A percentile compares a stretch with the other conserved stretches of the same genome.
These are phyloP conservation scores for Ctenochaetus hawaiiensis DNA, from an alignment of 2,797 vertebrate species.

Conservation along the genomic window DNA sequence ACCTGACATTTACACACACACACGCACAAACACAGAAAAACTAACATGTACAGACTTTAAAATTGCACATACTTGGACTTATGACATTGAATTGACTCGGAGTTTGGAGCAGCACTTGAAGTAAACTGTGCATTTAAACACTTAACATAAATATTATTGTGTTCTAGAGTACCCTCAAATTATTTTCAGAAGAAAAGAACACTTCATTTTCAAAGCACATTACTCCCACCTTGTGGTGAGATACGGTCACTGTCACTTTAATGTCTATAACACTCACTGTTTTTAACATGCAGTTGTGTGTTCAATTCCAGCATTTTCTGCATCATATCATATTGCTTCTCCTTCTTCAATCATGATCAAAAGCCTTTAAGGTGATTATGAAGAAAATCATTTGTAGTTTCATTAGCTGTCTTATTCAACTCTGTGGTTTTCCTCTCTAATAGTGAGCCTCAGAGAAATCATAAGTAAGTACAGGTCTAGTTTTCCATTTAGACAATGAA, in stretches of 20 bases:
- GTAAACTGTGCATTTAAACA: slow-evolving; percentile 36
- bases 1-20: slow-evolving; percentile 17
- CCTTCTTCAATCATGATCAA: background rate
- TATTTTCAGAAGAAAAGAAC: background rate
- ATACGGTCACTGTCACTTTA: slow-evolving; percentile 26
- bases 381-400: background rate
- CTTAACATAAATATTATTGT: slow-evolving; percentile 39
- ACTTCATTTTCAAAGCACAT: slow-evolving; percentile 24
- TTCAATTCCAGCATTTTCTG: slow-evolving; percentile 9
- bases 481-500: background rate
- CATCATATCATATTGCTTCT: background rate
- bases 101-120: slow-evolving; percentile 22
- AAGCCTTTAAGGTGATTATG: background rate
- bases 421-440: slow-evolving; percentile 39
- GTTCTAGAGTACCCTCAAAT: background rate
- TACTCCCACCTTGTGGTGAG: slow-evolving; percentile 78
- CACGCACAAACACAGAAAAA: background rate
- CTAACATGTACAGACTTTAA: background rate
- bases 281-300: background rate
- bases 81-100: slow-evolving; percentile 15
- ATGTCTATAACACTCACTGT: slow-evolving; percentile 1
- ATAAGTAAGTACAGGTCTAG: slow-evolving; percentile 71
- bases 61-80: slow-evolving; percentile 17
- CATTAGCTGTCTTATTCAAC: slow-evolving; percentile 29
- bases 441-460: slow-evolving; percentile 70